Evolutionary conservation across 2,113 vertebrate species (phyloP).

Genomic region (Eupsittula cactorum): DNA sequence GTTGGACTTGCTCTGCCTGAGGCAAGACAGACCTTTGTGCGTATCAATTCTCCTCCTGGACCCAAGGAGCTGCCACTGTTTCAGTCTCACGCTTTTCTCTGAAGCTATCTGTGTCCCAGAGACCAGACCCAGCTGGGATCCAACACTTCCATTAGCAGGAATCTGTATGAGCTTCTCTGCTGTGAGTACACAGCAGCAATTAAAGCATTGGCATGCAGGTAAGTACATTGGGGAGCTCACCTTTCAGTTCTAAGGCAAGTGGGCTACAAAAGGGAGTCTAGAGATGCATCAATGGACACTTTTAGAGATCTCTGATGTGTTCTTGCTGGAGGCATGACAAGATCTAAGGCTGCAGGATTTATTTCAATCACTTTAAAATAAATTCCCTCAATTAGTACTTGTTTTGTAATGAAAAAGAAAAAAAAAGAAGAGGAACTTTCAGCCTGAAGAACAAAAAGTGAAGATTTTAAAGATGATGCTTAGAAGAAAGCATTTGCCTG

Average conservation of each 20-base stretch:
- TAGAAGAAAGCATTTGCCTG: neutral
- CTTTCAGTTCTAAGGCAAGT: neutral
- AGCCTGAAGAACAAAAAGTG: neutral
- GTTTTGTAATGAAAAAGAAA: neutral
- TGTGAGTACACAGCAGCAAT: neutral
- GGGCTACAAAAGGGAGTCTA: neutral
- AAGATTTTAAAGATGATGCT: neutral
- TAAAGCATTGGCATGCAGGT: neutral
- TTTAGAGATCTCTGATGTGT: neutral
- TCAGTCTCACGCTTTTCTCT: neutral
- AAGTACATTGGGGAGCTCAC: neutral
- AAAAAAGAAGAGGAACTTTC: neutral
- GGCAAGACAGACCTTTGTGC: neutral
- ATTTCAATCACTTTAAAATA: constrained; percentile 11
- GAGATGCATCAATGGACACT: neutral
- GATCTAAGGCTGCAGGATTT: neutral
- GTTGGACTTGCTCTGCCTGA: neutral
- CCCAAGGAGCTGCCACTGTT: neutral
- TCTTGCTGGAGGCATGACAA: neutral
- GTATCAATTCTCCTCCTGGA: neutral
- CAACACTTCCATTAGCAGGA: neutral
- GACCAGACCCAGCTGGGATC: neutral
- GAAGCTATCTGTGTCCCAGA: neutral
- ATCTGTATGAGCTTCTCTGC: neutral
- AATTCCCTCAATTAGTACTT: neutral